These are phyloP conservation scores for Brachionus calyciflorus DNA, from an alignment of 1,140 invertebrate species.

Conservation along the genomic window DNA sequence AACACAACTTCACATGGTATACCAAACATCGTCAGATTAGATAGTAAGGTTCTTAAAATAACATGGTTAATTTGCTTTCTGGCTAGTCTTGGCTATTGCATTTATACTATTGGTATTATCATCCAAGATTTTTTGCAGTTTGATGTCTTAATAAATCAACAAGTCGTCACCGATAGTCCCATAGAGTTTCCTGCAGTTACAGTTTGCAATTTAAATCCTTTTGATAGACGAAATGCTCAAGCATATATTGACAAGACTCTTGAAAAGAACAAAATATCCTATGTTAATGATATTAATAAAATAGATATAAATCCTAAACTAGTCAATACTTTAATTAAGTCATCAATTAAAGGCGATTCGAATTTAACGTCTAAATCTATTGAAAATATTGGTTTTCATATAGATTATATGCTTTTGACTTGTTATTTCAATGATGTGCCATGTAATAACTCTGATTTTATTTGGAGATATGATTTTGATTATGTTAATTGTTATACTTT, in stretches of 20 bases:
- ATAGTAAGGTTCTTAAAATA: slow-evolving; percentile 30
- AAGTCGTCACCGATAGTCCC: slow-evolving; percentile 27
- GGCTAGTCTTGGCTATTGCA: slow-evolving; percentile 13
- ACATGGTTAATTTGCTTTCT: slow-evolving; percentile 26
- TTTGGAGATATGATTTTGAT: slow-evolving; percentile 34
- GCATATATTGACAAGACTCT: slow-evolving; percentile 50
- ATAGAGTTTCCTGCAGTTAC: slow-evolving; percentile 59
- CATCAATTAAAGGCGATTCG: slow-evolving; percentile 3
- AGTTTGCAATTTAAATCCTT: slow-evolving; percentile 59
- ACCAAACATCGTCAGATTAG: slow-evolving; percentile 17
- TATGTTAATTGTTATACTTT: slow-evolving; percentile 48
- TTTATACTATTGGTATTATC: slow-evolving; percentile 6
- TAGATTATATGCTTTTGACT: slow-evolving; percentile 41
- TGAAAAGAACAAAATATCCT: slow-evolving; percentile 47
- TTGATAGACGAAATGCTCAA: slow-evolving; percentile 48
- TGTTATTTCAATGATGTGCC: slow-evolving; percentile 48
- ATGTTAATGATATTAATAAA: slow-evolving; percentile 37
- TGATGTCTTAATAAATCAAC: slow-evolving; percentile 36
- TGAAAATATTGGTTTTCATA: slow-evolving; percentile 9
- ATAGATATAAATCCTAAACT: slow-evolving; percentile 37
- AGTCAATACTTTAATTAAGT: slow-evolving; percentile 48
- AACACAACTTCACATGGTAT: slow-evolving; percentile 26
- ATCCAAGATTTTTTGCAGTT: slow-evolving; percentile 7
- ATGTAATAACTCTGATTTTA: slow-evolving; percentile 46
- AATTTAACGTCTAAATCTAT: not conserved